These are phyloP conservation scores for Cephalopterus ornatus DNA, from an alignment of 2,113 vertebrate genomes.

Conservation along the genomic window DNA sequence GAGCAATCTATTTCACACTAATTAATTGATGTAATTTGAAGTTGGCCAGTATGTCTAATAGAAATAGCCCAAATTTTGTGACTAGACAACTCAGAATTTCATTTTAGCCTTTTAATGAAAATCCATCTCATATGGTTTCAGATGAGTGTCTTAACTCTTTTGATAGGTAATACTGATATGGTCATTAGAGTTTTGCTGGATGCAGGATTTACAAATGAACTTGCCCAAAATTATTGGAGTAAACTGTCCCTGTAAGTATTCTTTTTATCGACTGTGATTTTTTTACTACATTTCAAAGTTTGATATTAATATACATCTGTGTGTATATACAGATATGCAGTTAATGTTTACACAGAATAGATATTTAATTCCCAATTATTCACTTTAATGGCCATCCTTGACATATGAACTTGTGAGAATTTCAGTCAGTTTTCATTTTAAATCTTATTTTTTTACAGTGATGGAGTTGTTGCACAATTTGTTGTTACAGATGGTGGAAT, in stretches of 20 bases:
- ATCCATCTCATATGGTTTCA: not conserved
- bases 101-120: not conserved
- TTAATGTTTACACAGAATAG: not conserved
- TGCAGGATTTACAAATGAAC: conserved; percentile 90
- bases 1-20: not conserved
- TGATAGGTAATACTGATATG: conserved; percentile 86
- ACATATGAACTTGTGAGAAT: not conserved
- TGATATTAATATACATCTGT: not conserved
- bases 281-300: not conserved
- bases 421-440: not conserved
- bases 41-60: not conserved
- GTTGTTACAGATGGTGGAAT: conserved; percentile 97
- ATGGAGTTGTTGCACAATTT: conserved; percentile 88
- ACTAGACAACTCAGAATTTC: not conserved
- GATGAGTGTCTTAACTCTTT: not conserved
- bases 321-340: not conserved
- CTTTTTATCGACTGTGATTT: not conserved
- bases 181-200: conserved; percentile 90
- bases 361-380: not conserved
- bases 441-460: conserved; percentile 70
- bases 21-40: not conserved
- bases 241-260: conserved; percentile 86
- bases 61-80: not conserved
- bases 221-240: conserved; percentile 86
- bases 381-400: not conserved